A percentile compares a stretch with the other conserved stretches of the same genome.
These are phyloP conservation scores for Desoria tigrina DNA, from an alignment of 2,888 invertebrate genomes.

Conservation along the genomic window DNA sequence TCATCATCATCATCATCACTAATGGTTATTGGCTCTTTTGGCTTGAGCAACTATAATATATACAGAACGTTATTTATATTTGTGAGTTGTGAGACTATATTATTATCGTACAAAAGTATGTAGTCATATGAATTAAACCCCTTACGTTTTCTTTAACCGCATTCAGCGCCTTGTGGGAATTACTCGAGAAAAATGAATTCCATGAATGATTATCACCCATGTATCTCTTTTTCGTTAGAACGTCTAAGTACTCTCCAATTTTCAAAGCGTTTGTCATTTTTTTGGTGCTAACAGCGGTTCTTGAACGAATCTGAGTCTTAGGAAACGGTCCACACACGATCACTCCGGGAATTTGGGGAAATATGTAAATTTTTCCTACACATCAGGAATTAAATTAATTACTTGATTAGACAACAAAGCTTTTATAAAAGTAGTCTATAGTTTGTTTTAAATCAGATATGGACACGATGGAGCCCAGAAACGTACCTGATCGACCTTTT, in stretches of 20 bases:
- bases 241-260: conserved; percentile 20
- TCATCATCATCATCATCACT: background rate
- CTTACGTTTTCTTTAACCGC: conserved; percentile 27
- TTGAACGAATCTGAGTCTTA: conserved; percentile 22
- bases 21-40: no score
- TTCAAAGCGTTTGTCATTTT: conserved; percentile 23
- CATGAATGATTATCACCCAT: conserved; percentile 31
- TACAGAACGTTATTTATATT: no score
- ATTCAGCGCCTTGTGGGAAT: conserved; percentile 26
- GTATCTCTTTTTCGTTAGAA: conserved; percentile 14
- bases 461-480: no score
- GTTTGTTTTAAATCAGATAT: no score
- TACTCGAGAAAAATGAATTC: conserved; percentile 26
- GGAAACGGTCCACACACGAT: conserved; percentile 40
- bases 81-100: background rate
- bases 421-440: no score
- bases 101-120: no score
- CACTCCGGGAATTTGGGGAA: conserved; percentile 36
- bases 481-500: conserved; percentile 15
- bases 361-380: conserved; percentile 38
- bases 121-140: no score
- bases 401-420: background rate
- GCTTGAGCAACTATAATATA: no score
- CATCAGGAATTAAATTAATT: background rate
- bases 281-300: conserved; percentile 12